Conservation (phyloP, 2,888 invertebrate genomes). For the Arrhopalites spinosus region DNA sequence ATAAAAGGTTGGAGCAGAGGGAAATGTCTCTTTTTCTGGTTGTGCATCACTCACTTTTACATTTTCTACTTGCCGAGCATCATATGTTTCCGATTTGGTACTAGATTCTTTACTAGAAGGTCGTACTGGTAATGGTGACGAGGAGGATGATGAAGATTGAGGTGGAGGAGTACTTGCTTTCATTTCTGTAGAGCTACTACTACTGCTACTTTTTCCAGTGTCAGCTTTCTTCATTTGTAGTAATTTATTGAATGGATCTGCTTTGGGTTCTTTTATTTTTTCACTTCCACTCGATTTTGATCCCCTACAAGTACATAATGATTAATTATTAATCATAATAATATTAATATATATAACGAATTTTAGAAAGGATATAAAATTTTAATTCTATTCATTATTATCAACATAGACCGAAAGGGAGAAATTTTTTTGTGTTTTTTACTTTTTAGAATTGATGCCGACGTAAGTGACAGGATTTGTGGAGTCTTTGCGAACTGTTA, state of each 20-base stretch:
- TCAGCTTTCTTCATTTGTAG: constrained; percentile 44
- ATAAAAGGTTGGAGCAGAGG: constrained; percentile 76
- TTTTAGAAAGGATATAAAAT: too few relatives aligned
- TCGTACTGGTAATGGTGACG: constrained; percentile 7
- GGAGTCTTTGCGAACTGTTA: constrained; percentile 53
- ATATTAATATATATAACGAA: too few relatives aligned
- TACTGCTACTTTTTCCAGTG: too few relatives aligned
- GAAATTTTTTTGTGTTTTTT: not conserved
- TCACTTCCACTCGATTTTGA: constrained; percentile 19
- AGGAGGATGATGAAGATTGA: not conserved
- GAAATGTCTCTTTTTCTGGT: not conserved
- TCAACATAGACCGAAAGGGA: too few relatives aligned
- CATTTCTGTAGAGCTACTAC: not conserved
- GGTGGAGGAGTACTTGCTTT: too few relatives aligned
- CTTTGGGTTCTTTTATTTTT: constrained; percentile 25
- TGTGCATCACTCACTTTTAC: not conserved
- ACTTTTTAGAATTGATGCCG: constrained; percentile 29
- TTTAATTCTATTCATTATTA: too few relatives aligned
- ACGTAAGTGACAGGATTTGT: constrained; percentile 51
- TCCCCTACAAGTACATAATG: not conserved
- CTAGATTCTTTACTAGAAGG: not conserved
- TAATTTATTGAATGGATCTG: constrained; percentile 42
- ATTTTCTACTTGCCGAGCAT: not conserved
- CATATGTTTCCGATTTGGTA: not conserved
- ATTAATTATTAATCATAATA: not conserved